Evolutionary conservation across 2,113 vertebrate species (phyloP).

Genomic region (Vulpes vulpes): DNA sequence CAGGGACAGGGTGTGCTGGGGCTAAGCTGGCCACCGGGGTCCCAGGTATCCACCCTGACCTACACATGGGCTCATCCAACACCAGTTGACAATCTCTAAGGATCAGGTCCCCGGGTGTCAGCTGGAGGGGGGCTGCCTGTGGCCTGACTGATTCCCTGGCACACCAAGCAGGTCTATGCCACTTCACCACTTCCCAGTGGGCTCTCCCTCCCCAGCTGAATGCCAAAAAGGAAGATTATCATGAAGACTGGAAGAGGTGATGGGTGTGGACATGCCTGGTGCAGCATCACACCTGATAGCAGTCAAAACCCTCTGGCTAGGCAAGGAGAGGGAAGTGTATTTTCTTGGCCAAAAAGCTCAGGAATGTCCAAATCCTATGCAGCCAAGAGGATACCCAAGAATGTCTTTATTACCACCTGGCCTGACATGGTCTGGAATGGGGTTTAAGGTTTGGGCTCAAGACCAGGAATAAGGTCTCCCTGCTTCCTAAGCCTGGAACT

Average conservation of each 20-base stretch:
- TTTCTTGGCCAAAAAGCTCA: background rate
- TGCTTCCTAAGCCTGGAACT: background rate
- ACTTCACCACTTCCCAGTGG: background rate
- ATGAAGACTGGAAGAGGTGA: background rate
- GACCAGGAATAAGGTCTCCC: no score
- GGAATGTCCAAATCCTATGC: background rate
- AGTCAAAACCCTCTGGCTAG: background rate
- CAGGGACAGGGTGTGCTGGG: background rate
- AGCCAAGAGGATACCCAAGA: background rate
- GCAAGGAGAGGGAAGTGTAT: background rate
- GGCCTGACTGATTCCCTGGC: background rate
- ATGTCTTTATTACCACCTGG: background rate
- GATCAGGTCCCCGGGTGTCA: background rate
- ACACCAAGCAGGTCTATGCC: accelerated
- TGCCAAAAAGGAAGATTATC: background rate
- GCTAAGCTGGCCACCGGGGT: background rate
- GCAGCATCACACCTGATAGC: accelerated
- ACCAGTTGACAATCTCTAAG: background rate
- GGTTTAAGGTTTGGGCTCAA: background rate
- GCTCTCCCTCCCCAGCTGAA: background rate
- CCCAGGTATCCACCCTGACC: background rate
- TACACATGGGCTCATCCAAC: background rate
- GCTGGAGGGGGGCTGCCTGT: background rate
- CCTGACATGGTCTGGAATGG: background rate
- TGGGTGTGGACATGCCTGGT: no score